Conservation (phyloP, 2,888 invertebrate species). For the Diarsia brunnea region DNA sequence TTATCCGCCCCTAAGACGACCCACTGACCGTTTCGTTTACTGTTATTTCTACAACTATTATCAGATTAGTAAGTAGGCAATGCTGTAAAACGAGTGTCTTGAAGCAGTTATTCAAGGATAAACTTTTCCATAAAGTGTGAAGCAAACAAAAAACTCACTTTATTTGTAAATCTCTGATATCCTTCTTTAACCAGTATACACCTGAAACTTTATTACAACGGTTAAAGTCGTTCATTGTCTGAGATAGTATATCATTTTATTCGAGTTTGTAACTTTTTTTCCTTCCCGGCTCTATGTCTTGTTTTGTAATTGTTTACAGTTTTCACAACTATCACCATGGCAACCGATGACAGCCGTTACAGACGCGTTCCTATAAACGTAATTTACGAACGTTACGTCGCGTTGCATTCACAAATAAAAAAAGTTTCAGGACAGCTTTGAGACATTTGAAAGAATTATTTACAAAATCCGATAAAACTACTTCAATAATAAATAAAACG, state of each 20-base stretch:
- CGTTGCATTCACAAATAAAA: neutral
- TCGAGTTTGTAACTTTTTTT: neutral
- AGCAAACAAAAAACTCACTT: slow-evolving; percentile 79
- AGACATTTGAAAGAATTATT: neutral
- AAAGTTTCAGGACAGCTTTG: neutral
- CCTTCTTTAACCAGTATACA: slow-evolving; percentile 88
- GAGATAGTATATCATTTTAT: neutral
- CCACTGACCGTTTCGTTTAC: too few relatives aligned
- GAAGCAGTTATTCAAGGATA: neutral
- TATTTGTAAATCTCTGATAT: slow-evolving; percentile 87
- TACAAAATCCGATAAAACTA: too few relatives aligned
- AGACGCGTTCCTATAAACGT: slow-evolving; percentile 9
- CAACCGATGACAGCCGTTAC: slow-evolving; percentile 21
- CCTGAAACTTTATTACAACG: slow-evolving; percentile 84
- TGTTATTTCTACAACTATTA: neutral
- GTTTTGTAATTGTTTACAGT: slow-evolving; percentile 8
- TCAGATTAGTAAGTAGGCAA: neutral
- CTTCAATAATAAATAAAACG: neutral
- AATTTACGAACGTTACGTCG: too few relatives aligned
- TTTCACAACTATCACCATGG: slow-evolving; percentile 30
- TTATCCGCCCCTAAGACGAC: too few relatives aligned
- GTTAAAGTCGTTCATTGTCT: slow-evolving; percentile 80
- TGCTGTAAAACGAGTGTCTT: neutral
- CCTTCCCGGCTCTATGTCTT: neutral
- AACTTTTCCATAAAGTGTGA: neutral